Conservation (phyloP, 2,888 invertebrate genomes). For the Venustoraphidia nigricollis region DNA sequence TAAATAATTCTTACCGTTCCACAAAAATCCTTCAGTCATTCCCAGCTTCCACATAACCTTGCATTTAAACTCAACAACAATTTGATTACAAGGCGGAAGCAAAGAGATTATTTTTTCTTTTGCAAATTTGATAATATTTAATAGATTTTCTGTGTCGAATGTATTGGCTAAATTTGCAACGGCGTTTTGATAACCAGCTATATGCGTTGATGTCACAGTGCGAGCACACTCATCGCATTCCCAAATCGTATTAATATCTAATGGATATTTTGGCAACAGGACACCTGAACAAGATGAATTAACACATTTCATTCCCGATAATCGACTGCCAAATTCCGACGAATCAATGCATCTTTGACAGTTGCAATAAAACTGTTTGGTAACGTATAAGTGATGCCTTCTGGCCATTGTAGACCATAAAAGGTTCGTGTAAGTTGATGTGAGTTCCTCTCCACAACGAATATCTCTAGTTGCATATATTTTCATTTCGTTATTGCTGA, state of each 20-base stretch:
- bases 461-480: slow-evolving; percentile 44
- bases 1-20: slow-evolving; percentile 34
- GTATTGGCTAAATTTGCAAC: slow-evolving; percentile 38
- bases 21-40: slow-evolving; percentile 34
- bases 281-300: slow-evolving; percentile 34
- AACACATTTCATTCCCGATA: slow-evolving; percentile 42
- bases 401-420: slow-evolving; percentile 53
- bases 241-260: slow-evolving; percentile 37
- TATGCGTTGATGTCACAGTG: slow-evolving; percentile 32
- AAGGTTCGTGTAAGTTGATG: slow-evolving; percentile 46
- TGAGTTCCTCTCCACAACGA: slow-evolving; percentile 42
- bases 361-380: slow-evolving; percentile 52
- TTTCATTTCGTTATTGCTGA: slow-evolving; percentile 40
- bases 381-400: slow-evolving; percentile 40
- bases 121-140: slow-evolving; percentile 39
- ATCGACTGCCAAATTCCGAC: slow-evolving; percentile 42
- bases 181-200: slow-evolving; percentile 32
- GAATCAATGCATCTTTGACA: slow-evolving; percentile 52
- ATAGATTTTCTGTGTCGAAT: slow-evolving; percentile 32
- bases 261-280: slow-evolving; percentile 39
- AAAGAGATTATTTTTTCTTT: slow-evolving; percentile 33
- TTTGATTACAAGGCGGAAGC: slow-evolving; percentile 42
- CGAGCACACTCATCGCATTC: slow-evolving; percentile 38
- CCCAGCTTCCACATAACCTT: slow-evolving; percentile 45
- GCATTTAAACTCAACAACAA: slow-evolving; percentile 45